Percentiles rank a stretch among this genome's conserved stretches.
Conservation (phyloP, 2,888 invertebrate genomes). For the Anaspis maculata region DNA sequence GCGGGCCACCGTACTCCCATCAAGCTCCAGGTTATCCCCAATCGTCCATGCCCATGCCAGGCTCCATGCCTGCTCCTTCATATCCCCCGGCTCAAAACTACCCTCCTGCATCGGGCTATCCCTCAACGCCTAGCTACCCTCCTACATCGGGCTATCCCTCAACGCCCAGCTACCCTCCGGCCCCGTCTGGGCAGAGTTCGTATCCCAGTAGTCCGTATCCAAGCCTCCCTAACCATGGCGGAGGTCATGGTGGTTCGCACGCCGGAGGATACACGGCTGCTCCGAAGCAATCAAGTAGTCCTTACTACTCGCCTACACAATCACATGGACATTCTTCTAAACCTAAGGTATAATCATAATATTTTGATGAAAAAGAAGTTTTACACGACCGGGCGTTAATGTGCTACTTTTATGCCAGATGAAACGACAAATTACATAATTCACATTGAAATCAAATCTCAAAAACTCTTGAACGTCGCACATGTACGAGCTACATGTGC, state of each 20-base stretch:
- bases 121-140: not conserved
- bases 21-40: slow-evolving; percentile 15
- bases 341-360: not conserved
- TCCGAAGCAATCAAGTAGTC: too few species aligned
- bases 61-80: slow-evolving; percentile 1
- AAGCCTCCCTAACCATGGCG: too few species aligned
- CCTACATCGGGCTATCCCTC: not conserved
- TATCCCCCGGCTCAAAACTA: slow-evolving; percentile 19
- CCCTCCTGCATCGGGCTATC: slow-evolving; percentile 9
- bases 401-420: too few species aligned
- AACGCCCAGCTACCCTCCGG: slow-evolving; percentile 1
- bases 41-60: slow-evolving; percentile 4
- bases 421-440: too few species aligned
- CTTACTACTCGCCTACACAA: slow-evolving; percentile 1
- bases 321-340: too few species aligned
- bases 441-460: too few species aligned
- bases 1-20: slow-evolving; percentile 12
- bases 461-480: too few species aligned
- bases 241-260: too few species aligned
- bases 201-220: too few species aligned
- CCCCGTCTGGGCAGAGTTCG: slow-evolving; percentile 1
- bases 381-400: too few species aligned
- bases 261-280: too few species aligned
- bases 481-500: too few species aligned
- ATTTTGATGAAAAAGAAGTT: not conserved